phyloP scores from a whole-genome alignment of 2,113 vertebrate genomes.

The Lonchura striata region DNA sequence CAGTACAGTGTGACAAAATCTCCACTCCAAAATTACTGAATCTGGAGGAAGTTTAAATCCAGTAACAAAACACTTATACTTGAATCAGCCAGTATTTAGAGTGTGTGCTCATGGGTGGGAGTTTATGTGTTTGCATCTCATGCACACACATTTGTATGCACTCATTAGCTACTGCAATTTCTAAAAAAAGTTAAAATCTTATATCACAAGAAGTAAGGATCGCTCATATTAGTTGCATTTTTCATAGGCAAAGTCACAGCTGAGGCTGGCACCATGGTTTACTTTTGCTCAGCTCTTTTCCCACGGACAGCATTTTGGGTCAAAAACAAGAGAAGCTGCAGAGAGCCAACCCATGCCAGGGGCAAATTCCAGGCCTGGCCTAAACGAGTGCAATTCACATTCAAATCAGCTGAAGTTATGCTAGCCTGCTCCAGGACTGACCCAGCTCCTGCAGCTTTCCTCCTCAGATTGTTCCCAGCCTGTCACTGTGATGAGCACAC shows the following conservation, averaged over 20 bases:
- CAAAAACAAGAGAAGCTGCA: not conserved
- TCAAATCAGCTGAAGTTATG: constrained; percentile 28
- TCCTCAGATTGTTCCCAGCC: constrained; percentile 10
- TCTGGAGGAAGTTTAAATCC: not conserved
- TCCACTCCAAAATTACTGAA: not conserved
- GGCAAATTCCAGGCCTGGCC: constrained; percentile 18
- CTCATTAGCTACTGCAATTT: not conserved
- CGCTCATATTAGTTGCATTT: rapidly evolving
- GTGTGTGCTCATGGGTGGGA: not conserved
- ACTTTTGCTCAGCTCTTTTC: not conserved
- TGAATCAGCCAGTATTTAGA: not conserved
- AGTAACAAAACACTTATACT: not conserved
- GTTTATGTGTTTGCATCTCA: not conserved
- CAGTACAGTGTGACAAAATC: not conserved
- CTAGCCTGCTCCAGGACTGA: not conserved
- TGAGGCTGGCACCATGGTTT: not conserved
- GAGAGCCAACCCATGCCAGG: not conserved
- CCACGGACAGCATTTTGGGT: not conserved
- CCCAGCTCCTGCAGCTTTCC: not conserved
- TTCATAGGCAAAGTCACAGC: not conserved
- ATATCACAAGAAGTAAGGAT: not conserved
- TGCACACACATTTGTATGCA: not conserved
- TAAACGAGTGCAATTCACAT: constrained; percentile 24
- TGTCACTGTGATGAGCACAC: not conserved
- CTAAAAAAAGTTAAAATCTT: not conserved